phyloP scores from a whole-genome alignment of 2,113 vertebrate species.

The Thamnophis sirtalis region DNA sequence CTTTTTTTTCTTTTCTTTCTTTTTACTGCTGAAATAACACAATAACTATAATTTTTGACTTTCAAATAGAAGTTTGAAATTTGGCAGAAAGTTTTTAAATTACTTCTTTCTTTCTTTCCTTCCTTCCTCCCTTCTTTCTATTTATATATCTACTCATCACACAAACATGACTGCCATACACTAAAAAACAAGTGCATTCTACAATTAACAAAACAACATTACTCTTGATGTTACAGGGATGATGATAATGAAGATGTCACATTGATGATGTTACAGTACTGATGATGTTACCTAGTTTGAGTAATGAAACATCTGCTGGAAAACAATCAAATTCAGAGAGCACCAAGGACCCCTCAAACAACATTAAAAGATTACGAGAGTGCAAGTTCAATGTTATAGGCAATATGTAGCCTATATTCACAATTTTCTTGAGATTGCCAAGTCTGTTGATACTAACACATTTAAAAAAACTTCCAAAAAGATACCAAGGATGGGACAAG shows the following conservation, averaged over 20 bases:
- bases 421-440: neutral
- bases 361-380: neutral
- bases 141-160: neutral
- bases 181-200: neutral
- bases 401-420: neutral
- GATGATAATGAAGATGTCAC: too few species aligned
- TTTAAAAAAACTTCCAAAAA: neutral
- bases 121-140: too few species aligned
- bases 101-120: neutral
- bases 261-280: too few species aligned
- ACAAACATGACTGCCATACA: neutral
- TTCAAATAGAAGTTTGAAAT: neutral
- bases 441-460: neutral
- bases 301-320: too few species aligned
- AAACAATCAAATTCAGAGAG: too few species aligned
- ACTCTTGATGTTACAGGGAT: too few species aligned
- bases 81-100: neutral
- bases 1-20: too few species aligned
- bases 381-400: neutral
- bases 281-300: too few species aligned
- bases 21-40: neutral
- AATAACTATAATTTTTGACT: neutral
- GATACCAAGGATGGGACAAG: neutral
- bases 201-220: too few species aligned
- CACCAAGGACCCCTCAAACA: too few species aligned